A percentile compares a stretch with the other conserved stretches of the same genome.
phyloP scores from a whole-genome alignment of 2,888 invertebrate genomes.

The Criorhina ranunculi region DNA sequence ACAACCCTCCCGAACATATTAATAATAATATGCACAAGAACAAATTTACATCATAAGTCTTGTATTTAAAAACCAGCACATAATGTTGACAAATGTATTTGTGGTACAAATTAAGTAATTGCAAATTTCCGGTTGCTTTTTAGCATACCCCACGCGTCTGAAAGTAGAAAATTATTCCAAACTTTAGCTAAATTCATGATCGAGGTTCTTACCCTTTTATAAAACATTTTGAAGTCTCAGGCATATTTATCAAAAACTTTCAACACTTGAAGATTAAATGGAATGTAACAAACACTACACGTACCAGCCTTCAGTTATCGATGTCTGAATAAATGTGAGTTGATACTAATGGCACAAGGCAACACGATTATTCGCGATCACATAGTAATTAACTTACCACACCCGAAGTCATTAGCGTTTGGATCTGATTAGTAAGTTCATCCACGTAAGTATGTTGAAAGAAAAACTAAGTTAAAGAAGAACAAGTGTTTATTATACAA shows the following conservation, averaged over 20 bases:
- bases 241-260: background rate
- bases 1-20: too few species aligned
- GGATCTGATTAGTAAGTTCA: slow-evolving; percentile 15
- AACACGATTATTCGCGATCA: slow-evolving; percentile 15
- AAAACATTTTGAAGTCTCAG: background rate
- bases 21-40: background rate
- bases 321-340: background rate
- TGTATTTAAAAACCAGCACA: slow-evolving; percentile 45
- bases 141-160: background rate
- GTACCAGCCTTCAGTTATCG: background rate
- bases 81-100: background rate
- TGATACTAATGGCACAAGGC: background rate
- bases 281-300: background rate
- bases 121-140: background rate
- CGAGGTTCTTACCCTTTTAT: background rate
- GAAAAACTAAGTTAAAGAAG: slow-evolving; percentile 5
- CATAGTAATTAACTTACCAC: slow-evolving; percentile 50
- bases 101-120: background rate
- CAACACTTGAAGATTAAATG: background rate
- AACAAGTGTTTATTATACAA: slow-evolving; percentile 47
- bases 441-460: background rate
- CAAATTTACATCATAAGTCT: slow-evolving; percentile 46
- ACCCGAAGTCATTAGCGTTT: slow-evolving; percentile 10
- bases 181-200: background rate
- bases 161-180: background rate